Evolutionary conservation across 2,113 vertebrate genomes (phyloP).

Genomic region (Notarius lentiginosus): DNA sequence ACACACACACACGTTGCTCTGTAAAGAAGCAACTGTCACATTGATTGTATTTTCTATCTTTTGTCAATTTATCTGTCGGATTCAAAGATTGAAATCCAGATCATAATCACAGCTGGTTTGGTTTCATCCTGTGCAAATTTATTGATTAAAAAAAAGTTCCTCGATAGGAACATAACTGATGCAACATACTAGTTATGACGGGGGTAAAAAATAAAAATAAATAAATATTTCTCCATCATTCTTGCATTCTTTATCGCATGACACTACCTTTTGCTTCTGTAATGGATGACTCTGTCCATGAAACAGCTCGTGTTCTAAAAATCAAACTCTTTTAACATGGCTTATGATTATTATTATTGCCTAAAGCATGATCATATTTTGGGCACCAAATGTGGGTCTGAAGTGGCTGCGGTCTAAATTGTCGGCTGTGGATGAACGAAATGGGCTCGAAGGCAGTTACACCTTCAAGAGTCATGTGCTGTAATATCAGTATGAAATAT

Average conservation of each 20-base stretch:
- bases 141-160: not conserved
- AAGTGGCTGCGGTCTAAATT: not conserved
- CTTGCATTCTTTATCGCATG: not conserved
- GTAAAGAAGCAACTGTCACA: not conserved
- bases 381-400: conserved; percentile 12
- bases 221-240: too few relatives aligned
- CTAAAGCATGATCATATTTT: conserved; percentile 19
- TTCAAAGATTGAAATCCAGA: not conserved
- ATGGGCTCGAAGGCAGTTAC: conserved; percentile 1
- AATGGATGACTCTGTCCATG: not conserved
- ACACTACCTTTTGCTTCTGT: not conserved
- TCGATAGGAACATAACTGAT: not conserved
- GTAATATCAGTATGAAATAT: not conserved
- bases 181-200: not conserved
- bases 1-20: not conserved
- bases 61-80: not conserved
- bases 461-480: not conserved
- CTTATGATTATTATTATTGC: not conserved
- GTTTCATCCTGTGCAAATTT: not conserved
- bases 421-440: not conserved
- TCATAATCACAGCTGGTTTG: not conserved
- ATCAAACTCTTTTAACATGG: too few relatives aligned
- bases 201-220: too few relatives aligned
- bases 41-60: not conserved
- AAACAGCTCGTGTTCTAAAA: not conserved